phyloP scores from a whole-genome alignment of 1,140 invertebrate species.

The Heliothis virescens region DNA sequence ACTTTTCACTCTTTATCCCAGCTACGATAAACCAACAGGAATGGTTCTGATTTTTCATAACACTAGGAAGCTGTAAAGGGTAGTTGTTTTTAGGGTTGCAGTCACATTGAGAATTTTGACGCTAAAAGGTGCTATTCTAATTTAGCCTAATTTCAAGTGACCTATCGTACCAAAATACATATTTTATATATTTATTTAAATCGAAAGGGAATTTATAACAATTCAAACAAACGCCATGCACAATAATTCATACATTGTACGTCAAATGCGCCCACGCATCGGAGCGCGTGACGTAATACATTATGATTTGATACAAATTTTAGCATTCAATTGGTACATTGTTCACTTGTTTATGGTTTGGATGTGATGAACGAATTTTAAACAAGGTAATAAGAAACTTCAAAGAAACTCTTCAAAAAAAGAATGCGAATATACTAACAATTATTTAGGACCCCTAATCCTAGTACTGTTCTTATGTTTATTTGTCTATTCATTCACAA shows the following conservation, averaged over 20 bases:
- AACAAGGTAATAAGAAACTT: not conserved
- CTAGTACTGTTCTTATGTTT: not conserved
- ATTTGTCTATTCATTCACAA: not conserved
- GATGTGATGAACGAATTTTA: not conserved
- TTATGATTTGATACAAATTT: slow-evolving; percentile 24
- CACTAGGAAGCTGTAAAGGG: too few relatives aligned
- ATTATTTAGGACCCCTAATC: too few relatives aligned
- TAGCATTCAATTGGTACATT: slow-evolving; percentile 22
- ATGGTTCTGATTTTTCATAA: too few relatives aligned
- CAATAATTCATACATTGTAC: slow-evolving; percentile 14
- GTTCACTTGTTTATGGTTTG: not conserved
- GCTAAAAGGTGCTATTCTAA: too few relatives aligned
- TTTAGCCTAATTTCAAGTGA: too few relatives aligned
- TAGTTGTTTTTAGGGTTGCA: too few relatives aligned
- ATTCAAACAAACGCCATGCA: slow-evolving; percentile 33
- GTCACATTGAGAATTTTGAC: too few relatives aligned
- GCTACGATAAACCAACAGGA: too few relatives aligned
- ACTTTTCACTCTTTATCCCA: too few relatives aligned
- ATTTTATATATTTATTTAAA: not conserved
- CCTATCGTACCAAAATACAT: not conserved
- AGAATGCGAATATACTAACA: not conserved
- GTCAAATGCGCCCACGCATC: slow-evolving; percentile 25
- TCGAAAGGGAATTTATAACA: slow-evolving; percentile 52
- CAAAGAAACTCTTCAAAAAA: not conserved
- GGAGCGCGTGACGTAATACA: slow-evolving; percentile 8